Evolutionary conservation across 2,797 vertebrate species (phyloP), one percentile per base, ranked within the genome.

Genomic region (Alosa sapidissima): DNA sequence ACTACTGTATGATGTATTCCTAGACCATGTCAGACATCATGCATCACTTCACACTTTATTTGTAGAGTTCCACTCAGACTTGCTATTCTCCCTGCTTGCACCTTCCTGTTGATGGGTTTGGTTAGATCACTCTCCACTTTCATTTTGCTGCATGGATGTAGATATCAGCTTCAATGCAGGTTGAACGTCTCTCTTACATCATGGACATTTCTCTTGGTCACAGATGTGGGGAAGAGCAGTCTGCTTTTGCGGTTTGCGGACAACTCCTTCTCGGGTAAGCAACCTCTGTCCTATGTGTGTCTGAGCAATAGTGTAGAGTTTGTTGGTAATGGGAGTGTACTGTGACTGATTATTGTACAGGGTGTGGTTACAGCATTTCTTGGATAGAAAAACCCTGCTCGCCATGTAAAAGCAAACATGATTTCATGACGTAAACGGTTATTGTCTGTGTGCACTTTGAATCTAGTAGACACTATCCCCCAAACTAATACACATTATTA

Each of bases 221-320:
- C 91, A 97, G 96, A 95, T 92, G 96, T 97, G 48, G 96, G 96
- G 81, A 97, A 97, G 89, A 97, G 96, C 94, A 97, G 96, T 89
- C 93, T 97, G 2, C 93, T 97, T 62, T 93, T 97, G 6, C 94
- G 96, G 82, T 97, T 97, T 33, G 96, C 96, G 21, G 96, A 97
- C 89, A 97, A 94, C 90, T 96, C 96, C 58, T 97, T 97, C 91
- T 96, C 96, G 19, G 96, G 96, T 97, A 89, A 95, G 96, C 93
- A 1, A 21, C 0, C 0, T 28, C 41, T 82, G 45, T 78, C 41
- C 3, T 2, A 48, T 62, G 16, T 8, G 8, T 52, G 72, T 81
- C 16, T 47, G 72, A 47, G 72, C 41, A 47, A 47, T 3, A 9
- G 16, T 21, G 72, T 2, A 14, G 5, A 16, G 5, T 62, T 1